Evolutionary conservation across 2,797 vertebrate genomes (phyloP), one percentile per base, ranked within the genome.

Genomic region (Bufotes viridis): DNA sequence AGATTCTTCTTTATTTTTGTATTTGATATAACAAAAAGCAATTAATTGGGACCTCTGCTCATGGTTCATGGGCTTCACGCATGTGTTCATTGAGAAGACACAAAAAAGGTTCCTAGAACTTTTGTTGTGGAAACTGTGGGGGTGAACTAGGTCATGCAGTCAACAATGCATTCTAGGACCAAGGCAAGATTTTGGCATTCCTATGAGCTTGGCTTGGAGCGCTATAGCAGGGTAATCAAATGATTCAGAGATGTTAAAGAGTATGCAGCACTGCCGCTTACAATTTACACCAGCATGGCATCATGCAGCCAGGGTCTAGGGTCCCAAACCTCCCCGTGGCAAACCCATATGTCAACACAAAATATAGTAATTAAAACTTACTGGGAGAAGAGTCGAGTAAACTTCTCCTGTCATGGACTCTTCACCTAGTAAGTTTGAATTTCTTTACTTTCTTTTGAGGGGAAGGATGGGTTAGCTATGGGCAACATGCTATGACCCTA

Each of bases 101-200:
- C 74, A 78, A 85, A 67, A 42, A 74, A 51, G 7, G 75, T 29
- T 78, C 24, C 75, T 67, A 67, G 20, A 79, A 51, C 10, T 65
- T 78, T 86, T 86, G 74, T 86, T 86, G 55, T 86, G 61, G 61
- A 79, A 86, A 86, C 74, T 79, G 67, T 69, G 42, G 14, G 84
- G 61, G 60, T 53, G 84, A 86, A 86, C 42, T 67, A 57, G 75
- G 61, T 86, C 61, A 86, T 15, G 79, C 70, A 86, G 75, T 79
- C 60, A 86, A 65, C 74, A 55, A 70, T 55, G 61, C 51, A 69
- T 57, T 57, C 65, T 29, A 78, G 60, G 22, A 85, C 9, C 58
- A 55, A 63, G 83, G 51, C 34, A 20, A 78, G 34, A 22, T n/a
- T 70, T 22, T 12, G 22, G 42, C 58, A 29, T 78, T 55, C 84